These are phyloP conservation scores for Uropsilus gracilis DNA, from an alignment of 2,113 vertebrate genomes.

Conservation along the genomic window DNA sequence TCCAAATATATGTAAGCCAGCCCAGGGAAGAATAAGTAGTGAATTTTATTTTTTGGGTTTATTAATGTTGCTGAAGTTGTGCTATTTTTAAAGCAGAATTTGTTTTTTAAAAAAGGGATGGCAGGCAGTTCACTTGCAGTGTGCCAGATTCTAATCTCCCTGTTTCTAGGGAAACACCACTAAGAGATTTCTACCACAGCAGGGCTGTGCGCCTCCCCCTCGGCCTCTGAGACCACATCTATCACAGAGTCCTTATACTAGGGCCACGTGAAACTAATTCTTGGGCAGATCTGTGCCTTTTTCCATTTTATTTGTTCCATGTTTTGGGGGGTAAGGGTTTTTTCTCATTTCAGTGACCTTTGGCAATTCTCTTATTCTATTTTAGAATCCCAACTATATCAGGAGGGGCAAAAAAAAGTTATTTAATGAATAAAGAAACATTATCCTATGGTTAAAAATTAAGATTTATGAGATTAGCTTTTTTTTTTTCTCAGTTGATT, in stretches of 20 bases:
- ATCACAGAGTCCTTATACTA: neutral
- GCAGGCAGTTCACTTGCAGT: neutral
- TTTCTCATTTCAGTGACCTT: neutral
- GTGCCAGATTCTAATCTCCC: neutral
- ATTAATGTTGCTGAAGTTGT: neutral
- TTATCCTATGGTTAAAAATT: neutral
- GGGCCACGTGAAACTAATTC: neutral
- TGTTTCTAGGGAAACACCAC: neutral
- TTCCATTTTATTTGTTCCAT: neutral
- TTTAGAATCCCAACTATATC: neutral
- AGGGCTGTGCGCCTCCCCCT: neutral
- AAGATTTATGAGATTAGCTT: conserved; percentile 18
- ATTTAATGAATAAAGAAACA: conserved; percentile 14
- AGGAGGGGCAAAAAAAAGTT: neutral
- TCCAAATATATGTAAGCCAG: conserved; percentile 55
- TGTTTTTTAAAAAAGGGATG: neutral
- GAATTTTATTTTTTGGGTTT: conserved; percentile 20
- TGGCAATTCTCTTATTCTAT: neutral
- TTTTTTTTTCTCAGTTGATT: conserved; percentile 21
- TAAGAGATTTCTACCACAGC: neutral
- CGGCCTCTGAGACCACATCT: neutral
- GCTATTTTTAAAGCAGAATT: conserved; percentile 14
- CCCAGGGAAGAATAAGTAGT: conserved; percentile 40
- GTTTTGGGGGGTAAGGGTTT: neutral
- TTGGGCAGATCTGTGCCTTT: neutral